Percentiles rank a stretch among this genome's conserved stretches.
Evolutionary conservation across 2,113 vertebrate species (phyloP).

Genomic region (Dunckerocampus dactyliophorus): DNA sequence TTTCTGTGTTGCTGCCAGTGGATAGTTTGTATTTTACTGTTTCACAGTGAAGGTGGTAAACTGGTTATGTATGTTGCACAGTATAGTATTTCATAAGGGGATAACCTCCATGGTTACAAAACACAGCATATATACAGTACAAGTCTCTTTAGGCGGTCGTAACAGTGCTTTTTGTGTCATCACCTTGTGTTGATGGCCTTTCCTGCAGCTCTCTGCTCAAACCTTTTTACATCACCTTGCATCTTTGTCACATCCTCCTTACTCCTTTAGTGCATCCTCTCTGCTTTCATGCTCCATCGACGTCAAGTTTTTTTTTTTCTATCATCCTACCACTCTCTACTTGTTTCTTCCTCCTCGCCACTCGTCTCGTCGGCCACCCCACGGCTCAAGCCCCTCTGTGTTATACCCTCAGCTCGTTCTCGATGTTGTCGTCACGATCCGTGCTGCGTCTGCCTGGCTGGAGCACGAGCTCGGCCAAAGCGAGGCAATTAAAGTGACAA

Average conservation of each 20-base stretch:
- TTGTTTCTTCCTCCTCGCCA: constrained; percentile 10
- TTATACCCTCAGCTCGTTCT: constrained; percentile 21
- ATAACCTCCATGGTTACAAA: constrained; percentile 1
- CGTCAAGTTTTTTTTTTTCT: not conserved
- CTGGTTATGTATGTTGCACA: not conserved
- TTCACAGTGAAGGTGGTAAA: too few species aligned
- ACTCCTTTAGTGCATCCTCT: not conserved
- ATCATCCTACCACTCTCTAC: constrained; percentile 3
- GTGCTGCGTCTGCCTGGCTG: constrained; percentile 48
- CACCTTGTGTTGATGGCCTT: constrained; percentile 22
- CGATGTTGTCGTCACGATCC: constrained; percentile 56
- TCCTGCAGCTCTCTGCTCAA: constrained; percentile 5
- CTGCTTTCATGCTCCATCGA: constrained; percentile 6
- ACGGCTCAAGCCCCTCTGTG: constrained; percentile 13
- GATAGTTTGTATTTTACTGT: too few species aligned
- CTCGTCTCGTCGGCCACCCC: constrained; percentile 21
- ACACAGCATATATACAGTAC: not conserved
- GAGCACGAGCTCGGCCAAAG: constrained; percentile 49
- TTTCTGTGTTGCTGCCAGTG: not conserved
- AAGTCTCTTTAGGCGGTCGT: not conserved
- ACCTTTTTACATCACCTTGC: constrained; percentile 1
- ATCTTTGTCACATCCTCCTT: not conserved
- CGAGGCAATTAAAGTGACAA: constrained; percentile 63
- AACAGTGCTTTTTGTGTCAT: constrained; percentile 22
- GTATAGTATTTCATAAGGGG: constrained; percentile 1